A percentile compares a stretch with the other conserved stretches of the same genome.
Conservation (phyloP, 2,888 invertebrate species). For the Bugula neritina region DNA sequence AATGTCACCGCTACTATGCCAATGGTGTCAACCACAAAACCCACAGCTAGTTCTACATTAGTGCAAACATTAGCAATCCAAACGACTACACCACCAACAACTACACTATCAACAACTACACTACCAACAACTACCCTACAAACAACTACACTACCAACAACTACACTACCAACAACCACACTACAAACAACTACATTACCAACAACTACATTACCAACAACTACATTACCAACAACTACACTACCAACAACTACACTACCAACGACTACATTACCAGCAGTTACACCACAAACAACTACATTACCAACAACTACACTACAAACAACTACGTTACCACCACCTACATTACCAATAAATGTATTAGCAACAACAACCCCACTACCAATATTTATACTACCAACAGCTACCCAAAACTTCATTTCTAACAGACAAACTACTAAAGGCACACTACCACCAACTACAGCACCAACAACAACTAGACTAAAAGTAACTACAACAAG, state of each 20-base stretch:
- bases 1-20: too few relatives aligned
- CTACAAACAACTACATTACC: background rate
- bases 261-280: background rate
- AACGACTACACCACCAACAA: background rate
- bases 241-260: background rate
- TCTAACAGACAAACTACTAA: background rate
- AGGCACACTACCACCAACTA: background rate
- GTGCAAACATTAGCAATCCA: too few relatives aligned
- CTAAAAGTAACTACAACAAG: background rate
- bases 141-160: background rate
- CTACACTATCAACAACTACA: background rate
- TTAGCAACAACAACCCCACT: background rate
- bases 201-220: background rate
- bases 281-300: background rate
- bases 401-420: background rate
- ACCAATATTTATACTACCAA: background rate
- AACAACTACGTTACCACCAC: background rate
- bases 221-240: background rate
- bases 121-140: background rate
- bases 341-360: background rate
- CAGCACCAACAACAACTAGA: background rate
- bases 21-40: too few relatives aligned
- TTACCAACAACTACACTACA: background rate
- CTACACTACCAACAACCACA: background rate
- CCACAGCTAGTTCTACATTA: too few relatives aligned